A percentile compares a stretch with the other conserved stretches of the same genome.
These are phyloP conservation scores for Zalophus californianus DNA, from an alignment of 2,797 vertebrate genomes.

Conservation along the genomic window DNA sequence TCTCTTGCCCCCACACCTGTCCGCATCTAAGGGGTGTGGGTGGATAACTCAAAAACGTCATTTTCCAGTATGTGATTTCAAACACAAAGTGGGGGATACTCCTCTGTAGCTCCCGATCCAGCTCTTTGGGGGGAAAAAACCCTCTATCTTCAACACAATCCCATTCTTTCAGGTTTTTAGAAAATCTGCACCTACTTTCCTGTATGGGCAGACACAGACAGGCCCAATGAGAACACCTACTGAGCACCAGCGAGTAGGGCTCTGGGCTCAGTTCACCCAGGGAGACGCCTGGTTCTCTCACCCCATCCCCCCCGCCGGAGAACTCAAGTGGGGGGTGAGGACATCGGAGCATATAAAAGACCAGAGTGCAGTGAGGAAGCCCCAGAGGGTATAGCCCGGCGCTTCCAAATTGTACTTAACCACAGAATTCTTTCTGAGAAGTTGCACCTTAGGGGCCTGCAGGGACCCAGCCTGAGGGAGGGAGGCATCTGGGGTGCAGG, in stretches of 20 bases:
- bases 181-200: neutral
- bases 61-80: neutral
- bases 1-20: neutral
- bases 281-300: accelerated
- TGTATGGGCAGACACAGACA: accelerated
- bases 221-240: accelerated
- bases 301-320: neutral
- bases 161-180: neutral
- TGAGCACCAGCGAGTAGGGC: neutral
- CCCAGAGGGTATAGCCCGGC: neutral
- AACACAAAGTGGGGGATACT: neutral
- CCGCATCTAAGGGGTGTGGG: neutral
- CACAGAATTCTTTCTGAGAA: neutral
- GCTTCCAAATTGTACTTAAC: neutral
- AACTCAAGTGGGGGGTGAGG: neutral
- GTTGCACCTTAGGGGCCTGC: neutral
- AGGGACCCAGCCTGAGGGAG: neutral
- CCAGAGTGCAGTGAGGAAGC: neutral
- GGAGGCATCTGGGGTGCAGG: accelerated
- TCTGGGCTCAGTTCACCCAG: neutral
- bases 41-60: neutral
- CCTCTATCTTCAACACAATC: neutral
- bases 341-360: accelerated
- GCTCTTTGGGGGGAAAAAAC: neutral
- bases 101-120: neutral